Evolutionary conservation across 2,888 invertebrate genomes (phyloP).

Genomic region (Hirtodrosophila alboralis): DNA sequence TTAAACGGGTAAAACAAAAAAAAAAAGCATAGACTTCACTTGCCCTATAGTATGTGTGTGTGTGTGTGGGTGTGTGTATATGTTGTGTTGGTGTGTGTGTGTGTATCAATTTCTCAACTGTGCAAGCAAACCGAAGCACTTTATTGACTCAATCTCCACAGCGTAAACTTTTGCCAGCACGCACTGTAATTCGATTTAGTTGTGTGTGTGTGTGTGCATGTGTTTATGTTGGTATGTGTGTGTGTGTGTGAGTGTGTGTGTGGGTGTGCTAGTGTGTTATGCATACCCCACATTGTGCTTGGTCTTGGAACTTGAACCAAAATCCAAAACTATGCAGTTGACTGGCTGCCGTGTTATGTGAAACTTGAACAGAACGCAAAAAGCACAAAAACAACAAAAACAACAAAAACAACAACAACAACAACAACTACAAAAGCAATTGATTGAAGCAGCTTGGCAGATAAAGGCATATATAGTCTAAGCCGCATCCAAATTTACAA

Average conservation of each 20-base stretch:
- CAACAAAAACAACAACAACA: constrained; percentile 20
- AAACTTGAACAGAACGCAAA: constrained; percentile 62
- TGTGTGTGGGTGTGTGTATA: constrained; percentile 11
- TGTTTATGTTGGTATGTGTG: constrained; percentile 16
- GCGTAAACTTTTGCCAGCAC: constrained; percentile 68
- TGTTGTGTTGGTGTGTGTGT: too few relatives aligned
- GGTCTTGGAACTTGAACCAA: constrained; percentile 53
- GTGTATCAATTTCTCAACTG: constrained; percentile 69
- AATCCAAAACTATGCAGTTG: constrained; percentile 73
- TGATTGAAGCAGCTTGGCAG: constrained; percentile 34
- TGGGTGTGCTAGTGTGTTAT: constrained; percentile 34
- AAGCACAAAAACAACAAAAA: constrained; percentile 25
- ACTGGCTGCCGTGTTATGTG: constrained; percentile 53
- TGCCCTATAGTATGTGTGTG: constrained; percentile 5
- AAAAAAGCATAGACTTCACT: constrained; percentile 32
- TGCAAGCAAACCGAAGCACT: constrained; percentile 61
- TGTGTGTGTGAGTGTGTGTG: constrained; percentile 9
- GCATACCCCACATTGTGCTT: constrained; percentile 54
- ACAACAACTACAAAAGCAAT: constrained; percentile 23
- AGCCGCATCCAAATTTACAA: constrained; percentile 21
- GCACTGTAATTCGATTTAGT: constrained; percentile 67
- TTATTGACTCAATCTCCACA: constrained; percentile 76
- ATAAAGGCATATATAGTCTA: constrained; percentile 33
- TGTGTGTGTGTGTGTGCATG: constrained; percentile 17
- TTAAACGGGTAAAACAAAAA: constrained; percentile 27